Conservation (phyloP, 1,140 invertebrate genomes). For the Parasteatoda tepidariorum region DNA sequence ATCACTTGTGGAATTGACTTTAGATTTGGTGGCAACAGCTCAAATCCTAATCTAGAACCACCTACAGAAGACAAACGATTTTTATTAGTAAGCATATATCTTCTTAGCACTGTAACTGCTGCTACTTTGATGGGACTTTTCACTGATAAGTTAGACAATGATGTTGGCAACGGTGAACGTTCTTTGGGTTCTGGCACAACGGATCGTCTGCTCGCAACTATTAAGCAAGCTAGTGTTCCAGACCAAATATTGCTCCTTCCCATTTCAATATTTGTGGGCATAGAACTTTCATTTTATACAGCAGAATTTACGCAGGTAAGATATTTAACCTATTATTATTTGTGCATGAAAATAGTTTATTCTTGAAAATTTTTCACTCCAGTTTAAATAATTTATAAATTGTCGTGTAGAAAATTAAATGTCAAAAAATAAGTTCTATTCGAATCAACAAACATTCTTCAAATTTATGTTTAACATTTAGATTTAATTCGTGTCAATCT, state of each 20-base stretch:
- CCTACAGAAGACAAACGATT: slow-evolving; percentile 86
- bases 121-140: slow-evolving; percentile 86
- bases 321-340: not conserved
- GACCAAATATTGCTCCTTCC: slow-evolving; percentile 70
- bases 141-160: slow-evolving; percentile 81
- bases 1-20: slow-evolving; percentile 22
- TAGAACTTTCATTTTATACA: slow-evolving; percentile 54
- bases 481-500: too few species aligned
- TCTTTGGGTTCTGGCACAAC: slow-evolving; percentile 77
- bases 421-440: too few species aligned
- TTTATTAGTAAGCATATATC: slow-evolving; percentile 88
- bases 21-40: not conserved
- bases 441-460: too few species aligned
- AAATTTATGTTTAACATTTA: too few species aligned
- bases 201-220: slow-evolving; percentile 75
- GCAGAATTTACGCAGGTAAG: slow-evolving; percentile 23
- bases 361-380: too few species aligned
- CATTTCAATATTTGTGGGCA: slow-evolving; percentile 82
- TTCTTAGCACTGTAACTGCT: slow-evolving; percentile 85
- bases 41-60: slow-evolving; percentile 65
- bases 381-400: too few species aligned
- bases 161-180: slow-evolving; percentile 72
- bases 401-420: too few species aligned
- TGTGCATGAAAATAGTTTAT: too few species aligned
- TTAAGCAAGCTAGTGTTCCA: not conserved